Conservation (phyloP, 1,140 invertebrate genomes). For the Piezodorus guildinii region DNA sequence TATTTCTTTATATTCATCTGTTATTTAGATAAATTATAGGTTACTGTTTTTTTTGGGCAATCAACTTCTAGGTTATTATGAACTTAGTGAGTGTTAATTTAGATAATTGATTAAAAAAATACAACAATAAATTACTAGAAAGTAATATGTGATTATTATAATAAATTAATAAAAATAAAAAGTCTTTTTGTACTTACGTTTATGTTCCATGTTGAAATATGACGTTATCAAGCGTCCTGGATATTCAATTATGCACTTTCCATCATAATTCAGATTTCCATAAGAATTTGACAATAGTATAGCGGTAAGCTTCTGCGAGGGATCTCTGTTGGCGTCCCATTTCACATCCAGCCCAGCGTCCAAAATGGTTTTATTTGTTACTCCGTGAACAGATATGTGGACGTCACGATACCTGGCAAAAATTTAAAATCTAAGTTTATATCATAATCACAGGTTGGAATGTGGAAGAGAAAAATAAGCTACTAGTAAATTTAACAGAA, state of each 20-base stretch:
- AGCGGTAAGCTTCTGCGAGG: constrained; percentile 49
- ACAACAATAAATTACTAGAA: no score
- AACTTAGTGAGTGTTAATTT: no score
- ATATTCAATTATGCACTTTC: constrained; percentile 50
- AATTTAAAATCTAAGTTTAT: neutral
- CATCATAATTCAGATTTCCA: constrained; percentile 45
- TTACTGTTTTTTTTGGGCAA: no score
- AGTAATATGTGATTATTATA: no score
- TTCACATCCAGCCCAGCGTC: constrained; percentile 55
- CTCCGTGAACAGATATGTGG: constrained; percentile 47
- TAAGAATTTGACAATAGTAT: constrained; percentile 39
- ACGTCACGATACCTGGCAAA: constrained; percentile 53
- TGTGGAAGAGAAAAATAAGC: no score
- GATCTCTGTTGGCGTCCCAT: constrained; percentile 73
- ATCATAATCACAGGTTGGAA: no score
- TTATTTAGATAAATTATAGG: no score
- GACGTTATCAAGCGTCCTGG: constrained; percentile 54
- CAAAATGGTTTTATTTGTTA: constrained; percentile 44
- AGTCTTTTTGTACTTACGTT: constrained; percentile 16
- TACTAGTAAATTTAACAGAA: no score
- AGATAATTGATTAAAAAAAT: no score
- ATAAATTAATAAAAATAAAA: no score
- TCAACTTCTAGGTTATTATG: no score
- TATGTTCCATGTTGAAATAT: constrained; percentile 7
- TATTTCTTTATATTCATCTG: no score